Conservation (phyloP, 2,888 invertebrate species). For the Cheilosia urbana region DNA sequence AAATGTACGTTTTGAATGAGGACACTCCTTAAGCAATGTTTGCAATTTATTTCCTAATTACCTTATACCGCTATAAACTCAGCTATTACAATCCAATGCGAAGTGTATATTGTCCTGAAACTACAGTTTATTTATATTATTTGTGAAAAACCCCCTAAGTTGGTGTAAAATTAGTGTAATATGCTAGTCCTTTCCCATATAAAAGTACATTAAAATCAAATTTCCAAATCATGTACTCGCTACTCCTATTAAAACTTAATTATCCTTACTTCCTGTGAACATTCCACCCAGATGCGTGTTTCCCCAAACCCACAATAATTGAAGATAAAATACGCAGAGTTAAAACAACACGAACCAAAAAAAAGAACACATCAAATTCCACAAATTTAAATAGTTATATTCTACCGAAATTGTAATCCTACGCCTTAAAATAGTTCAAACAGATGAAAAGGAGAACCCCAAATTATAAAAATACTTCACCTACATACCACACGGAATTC, state of each 20-base stretch:
- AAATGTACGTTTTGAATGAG: too few relatives aligned
- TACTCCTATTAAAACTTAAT: conserved; percentile 27
- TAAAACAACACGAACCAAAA: background rate
- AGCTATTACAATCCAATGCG: too few relatives aligned
- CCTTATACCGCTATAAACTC: too few relatives aligned
- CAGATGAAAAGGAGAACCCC: conserved; percentile 35
- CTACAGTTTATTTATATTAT: too few relatives aligned
- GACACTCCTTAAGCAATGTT: too few relatives aligned
- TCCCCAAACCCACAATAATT: conserved; percentile 11
- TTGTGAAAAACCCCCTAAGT: too few relatives aligned
- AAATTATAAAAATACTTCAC: conserved; percentile 69
- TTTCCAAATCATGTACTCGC: background rate
- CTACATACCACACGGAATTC: conserved; percentile 69
- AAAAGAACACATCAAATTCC: background rate
- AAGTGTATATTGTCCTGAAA: too few relatives aligned
- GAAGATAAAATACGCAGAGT: background rate
- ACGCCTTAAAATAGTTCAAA: conserved; percentile 52
- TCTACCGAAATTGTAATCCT: conserved; percentile 6
- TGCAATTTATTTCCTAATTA: too few relatives aligned
- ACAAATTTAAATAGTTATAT: conserved; percentile 18
- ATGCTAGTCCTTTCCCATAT: too few relatives aligned
- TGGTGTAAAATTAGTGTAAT: too few relatives aligned
- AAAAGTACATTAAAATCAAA: background rate
- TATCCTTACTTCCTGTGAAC: conserved; percentile 35
- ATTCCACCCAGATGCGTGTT: conserved; percentile 6